phyloP scores from a whole-genome alignment of 2,888 invertebrate species.

The Erebia epiphron region DNA sequence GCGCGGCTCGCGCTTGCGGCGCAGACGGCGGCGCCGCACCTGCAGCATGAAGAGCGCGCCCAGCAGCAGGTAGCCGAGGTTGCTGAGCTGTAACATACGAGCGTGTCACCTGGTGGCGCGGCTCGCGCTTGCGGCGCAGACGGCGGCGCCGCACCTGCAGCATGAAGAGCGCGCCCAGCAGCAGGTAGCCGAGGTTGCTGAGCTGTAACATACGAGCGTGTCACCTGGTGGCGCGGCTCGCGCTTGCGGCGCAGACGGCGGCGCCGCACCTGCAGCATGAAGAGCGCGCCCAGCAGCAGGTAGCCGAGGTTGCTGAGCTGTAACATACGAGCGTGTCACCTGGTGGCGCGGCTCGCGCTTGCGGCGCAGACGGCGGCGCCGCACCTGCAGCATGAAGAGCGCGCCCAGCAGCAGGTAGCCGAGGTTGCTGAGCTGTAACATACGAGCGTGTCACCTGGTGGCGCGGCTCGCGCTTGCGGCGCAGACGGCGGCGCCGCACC shows the following conservation, averaged over 20 bases:
- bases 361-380: conserved; percentile 57
- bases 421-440: conserved; percentile 85
- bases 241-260: conserved; percentile 53
- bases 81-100: conserved; percentile 82
- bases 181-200: conserved; percentile 92
- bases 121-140: conserved; percentile 49
- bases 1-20: conserved; percentile 51
- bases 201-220: conserved; percentile 55
- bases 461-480: conserved; percentile 51
- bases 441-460: conserved; percentile 51
- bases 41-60: conserved; percentile 90
- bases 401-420: conserved; percentile 92
- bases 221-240: conserved; percentile 58
- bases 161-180: conserved; percentile 91
- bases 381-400: conserved; percentile 88
- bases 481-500: conserved; percentile 70
- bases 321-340: conserved; percentile 42
- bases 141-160: conserved; percentile 82
- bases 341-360: conserved; percentile 54
- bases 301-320: conserved; percentile 93
- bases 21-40: conserved; percentile 70
- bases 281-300: conserved; percentile 90
- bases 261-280: conserved; percentile 86
- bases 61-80: conserved; percentile 91
- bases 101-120: conserved; percentile 56